A percentile compares a stretch with the other conserved stretches of the same genome.
Conservation (phyloP, 2,888 invertebrate genomes). For the Oxycera nigricornis region DNA sequence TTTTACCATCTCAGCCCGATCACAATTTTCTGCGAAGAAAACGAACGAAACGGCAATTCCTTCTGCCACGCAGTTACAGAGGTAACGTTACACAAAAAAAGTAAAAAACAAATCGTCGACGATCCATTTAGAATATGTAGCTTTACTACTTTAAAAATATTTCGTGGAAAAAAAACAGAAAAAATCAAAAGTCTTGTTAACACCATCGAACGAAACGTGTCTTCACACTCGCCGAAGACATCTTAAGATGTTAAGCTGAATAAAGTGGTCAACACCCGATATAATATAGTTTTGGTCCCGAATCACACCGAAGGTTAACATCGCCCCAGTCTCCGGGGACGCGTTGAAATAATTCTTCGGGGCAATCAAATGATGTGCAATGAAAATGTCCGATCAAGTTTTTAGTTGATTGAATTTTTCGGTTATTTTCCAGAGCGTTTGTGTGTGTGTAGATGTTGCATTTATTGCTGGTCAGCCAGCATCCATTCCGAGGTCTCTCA, state of each 20-base stretch:
- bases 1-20: no score
- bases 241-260: constrained; percentile 14
- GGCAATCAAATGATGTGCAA: constrained; percentile 32
- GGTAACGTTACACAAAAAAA: no score
- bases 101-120: no score
- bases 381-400: constrained; percentile 33
- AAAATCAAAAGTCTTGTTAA: constrained; percentile 12
- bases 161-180: not conserved
- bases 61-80: no score
- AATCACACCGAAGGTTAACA: not conserved
- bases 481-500: not conserved
- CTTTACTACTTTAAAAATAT: no score
- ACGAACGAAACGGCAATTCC: no score
- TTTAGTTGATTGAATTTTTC: constrained; percentile 31
- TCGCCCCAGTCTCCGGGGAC: no score
- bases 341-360: constrained; percentile 19
- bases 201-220: constrained; percentile 13
- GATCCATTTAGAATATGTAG: no score
- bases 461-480: not conserved
- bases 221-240: constrained; percentile 19
- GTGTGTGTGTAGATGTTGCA: not conserved
- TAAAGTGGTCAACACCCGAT: constrained; percentile 3
- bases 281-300: not conserved
- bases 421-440: not conserved
- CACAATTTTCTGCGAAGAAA: no score